Evolutionary conservation across 2,113 vertebrate genomes (phyloP).

Genomic region (Onychostoma macrolepis): DNA sequence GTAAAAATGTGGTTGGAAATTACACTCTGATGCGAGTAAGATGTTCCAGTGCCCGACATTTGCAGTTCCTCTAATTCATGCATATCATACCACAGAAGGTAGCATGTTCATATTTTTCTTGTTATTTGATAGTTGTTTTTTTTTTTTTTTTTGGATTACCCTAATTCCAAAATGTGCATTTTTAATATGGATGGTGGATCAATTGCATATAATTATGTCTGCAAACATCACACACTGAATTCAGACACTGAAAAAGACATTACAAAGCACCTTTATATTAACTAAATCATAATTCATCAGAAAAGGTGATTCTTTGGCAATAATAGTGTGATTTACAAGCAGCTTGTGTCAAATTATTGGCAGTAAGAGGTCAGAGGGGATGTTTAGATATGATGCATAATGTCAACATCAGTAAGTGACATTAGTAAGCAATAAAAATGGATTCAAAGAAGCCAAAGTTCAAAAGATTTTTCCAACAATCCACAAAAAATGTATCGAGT

Average conservation of each 20-base stretch:
- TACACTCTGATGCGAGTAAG: conserved; percentile 30
- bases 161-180: background rate
- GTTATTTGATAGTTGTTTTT: background rate
- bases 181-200: background rate
- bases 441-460: too few relatives aligned
- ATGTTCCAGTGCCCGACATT: conserved; percentile 44
- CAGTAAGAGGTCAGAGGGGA: too few relatives aligned
- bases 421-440: too few relatives aligned
- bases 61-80: conserved; percentile 30
- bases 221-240: too few relatives aligned
- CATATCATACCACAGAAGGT: background rate
- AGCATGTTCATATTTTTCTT: background rate
- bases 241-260: too few relatives aligned
- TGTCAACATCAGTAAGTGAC: too few relatives aligned
- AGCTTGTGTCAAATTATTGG: background rate
- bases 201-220: background rate
- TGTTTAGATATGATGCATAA: too few relatives aligned
- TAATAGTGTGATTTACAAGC: background rate
- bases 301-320: background rate
- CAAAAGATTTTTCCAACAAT: too few relatives aligned
- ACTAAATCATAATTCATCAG: background rate
- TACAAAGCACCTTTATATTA: background rate
- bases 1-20: conserved; percentile 41
- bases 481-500: background rate
- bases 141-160: background rate